Evolutionary conservation across 2,113 vertebrate genomes (phyloP).

Genomic region (Cottus gobio): DNA sequence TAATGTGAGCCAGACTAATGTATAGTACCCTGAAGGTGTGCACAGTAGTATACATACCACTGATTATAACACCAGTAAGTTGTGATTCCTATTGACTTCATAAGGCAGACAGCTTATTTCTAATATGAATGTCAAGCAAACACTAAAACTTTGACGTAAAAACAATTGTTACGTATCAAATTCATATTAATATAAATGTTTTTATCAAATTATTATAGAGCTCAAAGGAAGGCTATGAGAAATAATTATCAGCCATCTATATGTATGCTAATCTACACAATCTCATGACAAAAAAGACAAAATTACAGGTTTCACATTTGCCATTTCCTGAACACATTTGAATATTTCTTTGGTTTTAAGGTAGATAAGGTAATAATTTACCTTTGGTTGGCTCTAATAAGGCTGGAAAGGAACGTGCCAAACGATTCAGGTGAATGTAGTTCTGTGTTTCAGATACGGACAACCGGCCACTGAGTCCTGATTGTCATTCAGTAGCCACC

Average conservation of each 20-base stretch:
- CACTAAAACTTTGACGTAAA: not conserved
- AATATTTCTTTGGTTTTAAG: slow-evolving; percentile 52
- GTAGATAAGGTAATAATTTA: slow-evolving; percentile 50
- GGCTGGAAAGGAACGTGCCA: slow-evolving; percentile 36
- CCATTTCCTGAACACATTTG: slow-evolving; percentile 30
- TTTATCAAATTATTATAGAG: not conserved
- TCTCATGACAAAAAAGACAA: slow-evolving; percentile 13
- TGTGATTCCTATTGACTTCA: not conserved
- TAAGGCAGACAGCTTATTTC: not conserved
- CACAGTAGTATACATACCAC: not conserved
- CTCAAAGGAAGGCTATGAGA: not conserved
- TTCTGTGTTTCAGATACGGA: slow-evolving; percentile 38
- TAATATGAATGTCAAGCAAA: not conserved
- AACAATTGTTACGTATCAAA: too few relatives aligned
- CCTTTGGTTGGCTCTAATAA: slow-evolving; percentile 55
- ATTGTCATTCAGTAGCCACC: slow-evolving; percentile 29
- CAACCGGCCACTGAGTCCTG: slow-evolving; percentile 34
- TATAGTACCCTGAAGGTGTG: slow-evolving; percentile 38
- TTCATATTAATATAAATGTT: too few relatives aligned
- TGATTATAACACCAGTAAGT: not conserved
- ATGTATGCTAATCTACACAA: slow-evolving; percentile 20
- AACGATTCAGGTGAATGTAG: slow-evolving; percentile 34
- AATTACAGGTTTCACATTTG: slow-evolving; percentile 33
- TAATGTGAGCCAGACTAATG: slow-evolving; percentile 52
- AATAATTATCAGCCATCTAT: slow-evolving; percentile 9